A percentile compares a stretch with the other conserved stretches of the same genome.
Evolutionary conservation across 2,113 vertebrate genomes (phyloP).

Genomic region (Corythoichthys intestinalis): DNA sequence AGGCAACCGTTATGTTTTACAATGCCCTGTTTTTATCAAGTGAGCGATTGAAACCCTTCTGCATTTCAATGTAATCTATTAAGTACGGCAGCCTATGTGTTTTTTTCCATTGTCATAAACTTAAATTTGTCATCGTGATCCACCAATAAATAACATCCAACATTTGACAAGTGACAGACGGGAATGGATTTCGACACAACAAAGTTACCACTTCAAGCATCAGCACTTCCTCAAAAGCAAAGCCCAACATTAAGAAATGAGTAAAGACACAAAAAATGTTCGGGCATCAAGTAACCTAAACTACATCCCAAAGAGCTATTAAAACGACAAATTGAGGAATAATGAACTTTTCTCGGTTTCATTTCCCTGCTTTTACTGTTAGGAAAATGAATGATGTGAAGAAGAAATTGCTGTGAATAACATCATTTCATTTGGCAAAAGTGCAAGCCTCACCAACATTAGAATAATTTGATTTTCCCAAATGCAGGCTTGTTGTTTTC

Average conservation of each 20-base stretch:
- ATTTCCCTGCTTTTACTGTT: background rate
- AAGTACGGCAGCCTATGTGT: conserved; percentile 22
- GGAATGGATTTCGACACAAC: conserved; percentile 48
- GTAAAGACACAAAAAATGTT: conserved; percentile 6
- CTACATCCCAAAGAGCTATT: conserved; percentile 20
- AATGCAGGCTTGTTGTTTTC: too few relatives aligned
- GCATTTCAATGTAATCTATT: conserved; percentile 26
- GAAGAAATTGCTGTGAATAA: background rate
- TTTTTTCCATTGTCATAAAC: background rate
- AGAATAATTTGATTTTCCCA: too few relatives aligned
- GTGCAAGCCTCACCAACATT: background rate
- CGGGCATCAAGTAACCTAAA: conserved; percentile 40
- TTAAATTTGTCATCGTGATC: background rate
- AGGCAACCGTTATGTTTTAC: conserved; percentile 43
- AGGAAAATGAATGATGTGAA: background rate
- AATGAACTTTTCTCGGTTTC: background rate
- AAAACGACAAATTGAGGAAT: conserved; percentile 1
- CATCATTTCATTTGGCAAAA: too few relatives aligned
- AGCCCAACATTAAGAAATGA: conserved; percentile 48
- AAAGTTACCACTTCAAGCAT: conserved; percentile 38
- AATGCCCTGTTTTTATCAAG: conserved; percentile 39
- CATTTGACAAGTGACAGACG: background rate
- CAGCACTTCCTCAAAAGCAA: conserved; percentile 61
- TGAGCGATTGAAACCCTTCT: conserved; percentile 24
- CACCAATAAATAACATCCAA: background rate